Evolutionary conservation across 2,888 invertebrate species (phyloP), one percentile per base, ranked within the genome.

Genomic region (Leptopilina drosophilae): DNA sequence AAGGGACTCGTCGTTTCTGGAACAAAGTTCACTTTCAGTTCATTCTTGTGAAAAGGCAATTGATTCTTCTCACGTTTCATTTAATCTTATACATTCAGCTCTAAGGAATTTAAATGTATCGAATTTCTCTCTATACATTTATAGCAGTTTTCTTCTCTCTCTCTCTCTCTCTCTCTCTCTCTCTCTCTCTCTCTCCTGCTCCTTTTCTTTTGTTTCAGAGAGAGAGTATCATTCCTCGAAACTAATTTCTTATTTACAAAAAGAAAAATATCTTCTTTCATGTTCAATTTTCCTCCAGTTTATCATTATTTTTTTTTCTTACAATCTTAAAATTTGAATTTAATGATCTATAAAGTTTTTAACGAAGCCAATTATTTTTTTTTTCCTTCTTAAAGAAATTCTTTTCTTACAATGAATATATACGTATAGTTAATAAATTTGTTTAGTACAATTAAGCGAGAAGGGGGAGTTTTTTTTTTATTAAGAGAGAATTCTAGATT

Each of bases 1-100:
- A 56, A 90, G 85, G 80, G 91, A 90, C 84, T 92, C 92, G 79
- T 92, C 92, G 86, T 91, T 92, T 82, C 93, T 93, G 85, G 20
- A 88, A 87, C 66, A 83, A 59, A 79, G 62, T 77, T 56, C 56
- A 77, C 20, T 77, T 56, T 77, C 20, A 53, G 46, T 64, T 77
- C 26, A 53, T 40, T 49, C 20, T 20, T 33, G 33, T 77, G 46
- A 46, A 64, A 64, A 62, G 59, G 49, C 42, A 66, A 77, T 56
- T 46, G 53, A 65, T 53, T 53, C 40, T 12, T 46, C 76, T 46
- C 76, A 59, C 59, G 64, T 59, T 64, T 62, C 46, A 64, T 40
- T 76, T 62, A 64, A 76, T 64, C 33, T 76, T 40, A 64, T 59
- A 64, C 40, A 20, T 46, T 64, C 11, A 14, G 40, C 20, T 40